Conservation (phyloP, 2,113 vertebrate genomes). For the Pelecanus crispus region DNA sequence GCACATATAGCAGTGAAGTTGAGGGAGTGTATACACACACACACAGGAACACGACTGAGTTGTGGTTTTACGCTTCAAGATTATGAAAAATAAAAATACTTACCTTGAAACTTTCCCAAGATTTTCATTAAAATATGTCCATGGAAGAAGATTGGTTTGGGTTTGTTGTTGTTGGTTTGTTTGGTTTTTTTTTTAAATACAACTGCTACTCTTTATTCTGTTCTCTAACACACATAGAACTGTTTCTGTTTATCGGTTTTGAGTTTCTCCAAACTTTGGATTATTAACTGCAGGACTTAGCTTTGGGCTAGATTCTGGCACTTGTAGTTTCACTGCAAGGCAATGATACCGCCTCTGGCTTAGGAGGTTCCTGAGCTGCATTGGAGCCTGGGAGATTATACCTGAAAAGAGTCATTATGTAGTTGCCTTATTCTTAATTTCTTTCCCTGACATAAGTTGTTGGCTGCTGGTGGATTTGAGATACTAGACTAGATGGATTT, state of each 20-base stretch:
- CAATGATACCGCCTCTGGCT: background rate
- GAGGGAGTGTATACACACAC: background rate
- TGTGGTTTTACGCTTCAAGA: background rate
- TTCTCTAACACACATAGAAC: accelerated
- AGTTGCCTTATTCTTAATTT: background rate
- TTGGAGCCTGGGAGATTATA: background rate
- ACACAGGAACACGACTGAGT: background rate
- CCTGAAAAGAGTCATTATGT: background rate
- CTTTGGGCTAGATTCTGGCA: background rate
- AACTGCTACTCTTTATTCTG: background rate
- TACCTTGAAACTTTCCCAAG: background rate
- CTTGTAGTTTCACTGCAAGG: background rate
- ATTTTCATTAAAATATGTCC: background rate
- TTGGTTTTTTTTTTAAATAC: background rate
- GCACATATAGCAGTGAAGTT: accelerated
- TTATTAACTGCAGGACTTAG: background rate
- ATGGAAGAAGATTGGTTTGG: background rate
- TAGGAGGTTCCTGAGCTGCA: background rate
- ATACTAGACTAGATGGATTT: background rate
- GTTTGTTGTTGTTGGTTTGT: no score
- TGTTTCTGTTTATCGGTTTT: background rate
- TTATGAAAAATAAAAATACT: background rate
- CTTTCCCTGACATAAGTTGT: background rate
- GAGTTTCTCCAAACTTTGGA: background rate
- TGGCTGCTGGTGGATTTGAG: background rate